These are phyloP conservation scores for Sparidentex hasta DNA, from an alignment of 2,797 vertebrate genomes.

Conservation along the genomic window DNA sequence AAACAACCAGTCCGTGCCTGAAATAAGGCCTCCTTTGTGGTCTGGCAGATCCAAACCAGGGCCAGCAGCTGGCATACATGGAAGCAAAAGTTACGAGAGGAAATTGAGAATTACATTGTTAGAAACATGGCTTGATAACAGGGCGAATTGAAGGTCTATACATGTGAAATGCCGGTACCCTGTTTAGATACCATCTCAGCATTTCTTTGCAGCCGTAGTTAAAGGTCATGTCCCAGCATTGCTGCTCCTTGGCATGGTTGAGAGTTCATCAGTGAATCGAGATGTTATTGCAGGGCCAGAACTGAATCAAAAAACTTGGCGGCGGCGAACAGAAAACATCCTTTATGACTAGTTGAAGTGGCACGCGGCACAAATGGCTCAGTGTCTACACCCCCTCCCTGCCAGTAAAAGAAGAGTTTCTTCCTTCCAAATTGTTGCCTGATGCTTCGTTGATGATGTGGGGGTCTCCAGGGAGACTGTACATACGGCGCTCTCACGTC, in stretches of 20 bases:
- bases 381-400: conserved; percentile 57
- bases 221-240: conserved; percentile 18
- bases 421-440: conserved; percentile 79
- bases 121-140: conserved; percentile 56
- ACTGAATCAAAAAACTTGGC: conserved; percentile 68
- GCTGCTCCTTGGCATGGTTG: conserved; percentile 25
- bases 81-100: conserved; percentile 58
- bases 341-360: conserved; percentile 68
- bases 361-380: conserved; percentile 69
- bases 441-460: conserved; percentile 73
- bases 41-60: conserved; percentile 59
- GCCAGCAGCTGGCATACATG: conserved; percentile 70
- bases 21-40: conserved; percentile 68
- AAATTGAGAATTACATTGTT: conserved; percentile 77
- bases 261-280: conserved; percentile 57
- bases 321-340: conserved; percentile 60
- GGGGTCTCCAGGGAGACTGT: conserved; percentile 58
- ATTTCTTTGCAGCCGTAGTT: conserved; percentile 40
- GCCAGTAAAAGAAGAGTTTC: conserved; percentile 67
- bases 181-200: conserved; percentile 1
- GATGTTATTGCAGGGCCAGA: conserved; percentile 59
- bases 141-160: conserved; percentile 25
- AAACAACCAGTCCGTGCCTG: conserved; percentile 71
- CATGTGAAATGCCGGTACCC: conserved; percentile 8
- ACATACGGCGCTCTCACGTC: conserved; percentile 58